Evolutionary conservation across 2,888 invertebrate species (phyloP).

Genomic region (Eristalis intricaria): DNA sequence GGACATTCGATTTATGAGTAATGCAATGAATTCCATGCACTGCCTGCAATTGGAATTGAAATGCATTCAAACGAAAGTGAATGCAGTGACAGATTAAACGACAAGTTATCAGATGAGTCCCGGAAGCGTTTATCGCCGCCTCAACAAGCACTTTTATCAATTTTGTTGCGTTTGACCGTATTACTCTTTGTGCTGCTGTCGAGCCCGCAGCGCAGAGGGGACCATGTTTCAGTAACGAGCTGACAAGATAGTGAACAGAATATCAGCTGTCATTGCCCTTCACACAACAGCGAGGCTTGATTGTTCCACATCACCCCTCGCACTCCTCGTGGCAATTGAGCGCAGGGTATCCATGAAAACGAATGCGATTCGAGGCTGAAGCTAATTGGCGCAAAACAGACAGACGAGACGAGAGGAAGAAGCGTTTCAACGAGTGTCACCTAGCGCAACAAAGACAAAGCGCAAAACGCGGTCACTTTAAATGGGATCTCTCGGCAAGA

Average conservation of each 20-base stretch:
- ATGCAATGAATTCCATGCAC: background rate
- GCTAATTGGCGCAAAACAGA: background rate
- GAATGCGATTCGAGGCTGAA: constrained; percentile 6
- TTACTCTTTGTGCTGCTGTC: background rate
- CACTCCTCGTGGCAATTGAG: background rate
- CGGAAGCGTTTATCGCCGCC: background rate
- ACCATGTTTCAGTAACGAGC: background rate
- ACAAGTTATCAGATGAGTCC: background rate
- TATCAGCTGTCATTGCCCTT: background rate
- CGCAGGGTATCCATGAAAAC: constrained; percentile 23
- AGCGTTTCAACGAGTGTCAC: background rate
- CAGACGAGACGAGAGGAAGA: background rate
- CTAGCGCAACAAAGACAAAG: background rate
- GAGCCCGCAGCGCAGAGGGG: background rate
- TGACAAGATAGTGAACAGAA: background rate
- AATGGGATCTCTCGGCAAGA: background rate
- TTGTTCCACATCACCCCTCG: background rate
- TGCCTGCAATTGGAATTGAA: background rate
- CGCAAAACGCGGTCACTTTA: background rate
- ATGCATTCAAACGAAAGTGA: background rate
- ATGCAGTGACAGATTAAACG: constrained; percentile 13
- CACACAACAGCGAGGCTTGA: background rate
- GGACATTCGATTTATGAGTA: background rate
- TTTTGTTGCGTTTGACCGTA: background rate
- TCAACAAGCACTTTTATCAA: background rate